Evolutionary conservation across 2,888 invertebrate genomes (phyloP).

Genomic region (Drosophila macrothrix): DNA sequence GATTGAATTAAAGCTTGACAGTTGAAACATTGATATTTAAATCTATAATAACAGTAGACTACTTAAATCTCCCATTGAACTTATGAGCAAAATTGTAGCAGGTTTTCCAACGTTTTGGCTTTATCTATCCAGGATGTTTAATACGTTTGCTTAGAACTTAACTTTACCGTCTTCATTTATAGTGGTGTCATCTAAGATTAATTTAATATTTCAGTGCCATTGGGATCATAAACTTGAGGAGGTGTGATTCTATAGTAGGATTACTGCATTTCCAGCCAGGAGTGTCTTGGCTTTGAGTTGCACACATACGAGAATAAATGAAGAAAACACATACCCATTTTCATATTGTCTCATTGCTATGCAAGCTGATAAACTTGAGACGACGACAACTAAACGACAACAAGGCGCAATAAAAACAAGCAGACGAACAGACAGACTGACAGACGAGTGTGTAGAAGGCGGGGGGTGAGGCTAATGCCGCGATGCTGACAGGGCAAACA

Average conservation of each 20-base stretch:
- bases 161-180: not conserved
- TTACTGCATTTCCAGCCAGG: slow-evolving; percentile 29
- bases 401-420: slow-evolving; percentile 67
- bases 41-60: not conserved
- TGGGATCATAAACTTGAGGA: not conserved
- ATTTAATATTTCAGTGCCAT: not conserved
- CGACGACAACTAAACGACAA: slow-evolving; percentile 58
- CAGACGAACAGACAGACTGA: slow-evolving; percentile 15
- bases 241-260: not conserved
- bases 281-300: slow-evolving; percentile 5
- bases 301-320: slow-evolving; percentile 8
- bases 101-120: not conserved
- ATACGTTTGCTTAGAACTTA: not conserved
- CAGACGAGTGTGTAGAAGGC: not conserved
- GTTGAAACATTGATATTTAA: not conserved
- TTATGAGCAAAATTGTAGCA: not conserved
- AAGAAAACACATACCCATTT: slow-evolving; percentile 40
- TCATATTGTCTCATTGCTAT: slow-evolving; percentile 62
- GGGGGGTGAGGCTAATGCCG: not conserved
- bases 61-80: not conserved
- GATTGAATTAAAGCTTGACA: not conserved
- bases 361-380: slow-evolving; percentile 67
- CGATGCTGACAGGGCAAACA: slow-evolving; percentile 61
- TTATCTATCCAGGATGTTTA: not conserved
- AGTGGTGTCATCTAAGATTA: not conserved